Evolutionary conservation across 2,797 vertebrate species (phyloP).

Genomic region (Taenioides sp.): DNA sequence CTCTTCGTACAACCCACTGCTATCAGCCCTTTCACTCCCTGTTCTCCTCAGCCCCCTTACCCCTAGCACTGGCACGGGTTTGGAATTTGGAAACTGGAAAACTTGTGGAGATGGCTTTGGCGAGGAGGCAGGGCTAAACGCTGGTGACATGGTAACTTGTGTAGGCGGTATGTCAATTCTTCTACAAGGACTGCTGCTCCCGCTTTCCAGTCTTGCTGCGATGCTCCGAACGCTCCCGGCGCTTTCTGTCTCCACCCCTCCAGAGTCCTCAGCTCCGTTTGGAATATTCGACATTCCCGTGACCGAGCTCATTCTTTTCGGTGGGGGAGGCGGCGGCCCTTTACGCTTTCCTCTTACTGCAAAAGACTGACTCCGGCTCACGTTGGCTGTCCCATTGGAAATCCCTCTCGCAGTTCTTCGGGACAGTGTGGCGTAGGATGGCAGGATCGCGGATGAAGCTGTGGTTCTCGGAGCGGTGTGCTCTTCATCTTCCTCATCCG

Average conservation of each 20-base stretch:
- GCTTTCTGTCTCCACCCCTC: slow-evolving; percentile 50
- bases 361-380: slow-evolving; percentile 91
- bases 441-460: slow-evolving; percentile 62
- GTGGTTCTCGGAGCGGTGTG: slow-evolving; percentile 20
- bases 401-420: slow-evolving; percentile 83
- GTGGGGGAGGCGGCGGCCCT: slow-evolving; percentile 88
- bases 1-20: slow-evolving; percentile 57
- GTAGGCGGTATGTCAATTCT: slow-evolving; percentile 56
- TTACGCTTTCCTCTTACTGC: slow-evolving; percentile 87
- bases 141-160: slow-evolving; percentile 28
- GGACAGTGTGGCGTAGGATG: slow-evolving; percentile 89
- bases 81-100: slow-evolving; percentile 38
- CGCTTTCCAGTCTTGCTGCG: slow-evolving; percentile 68
- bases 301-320: slow-evolving; percentile 92
- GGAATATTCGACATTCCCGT: slow-evolving; percentile 28
- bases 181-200: slow-evolving; percentile 53
- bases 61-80: slow-evolving; percentile 52
- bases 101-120: slow-evolving; percentile 22
- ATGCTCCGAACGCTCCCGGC: slow-evolving; percentile 72
- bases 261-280: background rate
- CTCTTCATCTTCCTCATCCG: slow-evolving; percentile 80
- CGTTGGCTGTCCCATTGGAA: slow-evolving; percentile 48
- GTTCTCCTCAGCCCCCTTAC: slow-evolving; percentile 75
- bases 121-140: slow-evolving; percentile 24
- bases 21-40: slow-evolving; percentile 72